Base-by-base conservation (phyloP, 1,140 invertebrate genomes). In the Limonius californicus region DNA sequence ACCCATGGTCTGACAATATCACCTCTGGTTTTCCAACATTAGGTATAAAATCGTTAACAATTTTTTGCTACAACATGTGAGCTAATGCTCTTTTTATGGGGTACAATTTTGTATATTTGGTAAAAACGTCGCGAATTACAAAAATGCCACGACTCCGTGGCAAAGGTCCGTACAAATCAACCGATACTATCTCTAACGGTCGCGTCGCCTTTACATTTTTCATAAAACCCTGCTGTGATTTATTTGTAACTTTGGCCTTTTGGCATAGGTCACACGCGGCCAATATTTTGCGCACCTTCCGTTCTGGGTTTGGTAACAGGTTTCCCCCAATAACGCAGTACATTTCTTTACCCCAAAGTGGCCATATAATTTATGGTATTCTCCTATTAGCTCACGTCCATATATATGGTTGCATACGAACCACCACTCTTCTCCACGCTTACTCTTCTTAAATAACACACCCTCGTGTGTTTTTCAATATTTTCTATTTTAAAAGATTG, bases 401-500 rank as follows among this genome's bases (percentile, higher is more conserved):
- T 4, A 15, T 21, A 12, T 18, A 11, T 7, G 15, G 2, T 18
- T 21, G 12, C 45, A 50, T 18, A 16, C 4, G 4, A 19, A 1
- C 19, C 8, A 21, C 16, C 45, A 18, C 9, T 2, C 2, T 19
- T 8, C 9, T 12, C 16, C 8, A n/a, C n/a, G n/a, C n/a, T n/a
- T n/a, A n/a, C n/a, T n/a, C n/a, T n/a, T 35, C 43, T n/a, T 39
- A 39, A 42, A 61, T 23, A 55, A 20, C 7, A 43, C 19, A 18
- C 14, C 21, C 12, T 54, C 39, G 30, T 61, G 50, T 7, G 30
- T 19, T 12, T 19, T n/a, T 54, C 35, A 54, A 21, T 50, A 3
- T 16, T 43, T 16, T 43, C 12, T 16, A n/a, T n/a, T n/a, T n/a
- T n/a, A n/a, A n/a, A n/a, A n/a, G n/a, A n/a, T n/a, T n/a, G n/a